These are phyloP conservation scores for Leucopternis melanops DNA, from an alignment of 2,113 vertebrate species.

Conservation along the genomic window DNA sequence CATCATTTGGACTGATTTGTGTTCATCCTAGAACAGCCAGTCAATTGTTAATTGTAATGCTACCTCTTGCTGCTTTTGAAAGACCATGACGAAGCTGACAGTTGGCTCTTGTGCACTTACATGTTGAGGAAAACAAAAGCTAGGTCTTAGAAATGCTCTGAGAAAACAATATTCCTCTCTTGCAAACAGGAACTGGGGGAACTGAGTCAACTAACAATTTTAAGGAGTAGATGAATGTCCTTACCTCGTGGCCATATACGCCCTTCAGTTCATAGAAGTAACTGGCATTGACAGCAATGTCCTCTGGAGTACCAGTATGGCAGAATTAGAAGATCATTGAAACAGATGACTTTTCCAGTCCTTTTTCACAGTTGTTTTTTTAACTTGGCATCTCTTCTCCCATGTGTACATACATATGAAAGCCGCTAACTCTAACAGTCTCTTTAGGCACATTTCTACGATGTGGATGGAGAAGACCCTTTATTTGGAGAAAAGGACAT, in stretches of 20 bases:
- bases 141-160: background rate
- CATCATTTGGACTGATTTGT: background rate
- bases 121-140: constrained; percentile 2
- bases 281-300: constrained; percentile 1
- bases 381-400: constrained; percentile 2
- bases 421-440: background rate
- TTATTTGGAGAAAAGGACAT: background rate
- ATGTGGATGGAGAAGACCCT: background rate
- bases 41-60: background rate
- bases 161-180: background rate
- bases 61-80: background rate
- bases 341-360: constrained; percentile 11
- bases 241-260: background rate
- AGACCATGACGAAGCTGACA: background rate
- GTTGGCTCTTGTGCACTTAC: background rate
- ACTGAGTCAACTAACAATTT: background rate
- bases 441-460: background rate
- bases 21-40: background rate
- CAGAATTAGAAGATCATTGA: background rate
- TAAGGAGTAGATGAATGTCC: background rate
- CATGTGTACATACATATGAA: background rate
- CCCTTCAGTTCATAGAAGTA: background rate
- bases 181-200: background rate
- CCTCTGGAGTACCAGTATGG: background rate
- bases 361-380: background rate